Base-by-base conservation (phyloP, 2,888 invertebrate genomes). In the Drosophila kokeensis region DNA sequence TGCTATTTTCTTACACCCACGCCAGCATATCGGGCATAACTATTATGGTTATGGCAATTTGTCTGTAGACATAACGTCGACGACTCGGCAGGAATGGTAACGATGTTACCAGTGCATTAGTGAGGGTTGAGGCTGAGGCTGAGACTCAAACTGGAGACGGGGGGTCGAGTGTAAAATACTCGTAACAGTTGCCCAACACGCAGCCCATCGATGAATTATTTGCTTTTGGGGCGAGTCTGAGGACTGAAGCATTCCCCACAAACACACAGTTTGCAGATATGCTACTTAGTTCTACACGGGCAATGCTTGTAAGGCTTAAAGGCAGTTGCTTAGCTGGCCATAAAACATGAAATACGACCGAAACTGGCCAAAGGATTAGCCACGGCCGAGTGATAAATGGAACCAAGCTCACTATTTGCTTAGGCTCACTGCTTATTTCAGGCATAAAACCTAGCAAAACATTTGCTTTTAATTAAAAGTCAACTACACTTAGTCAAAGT, bases 21-120 rank as follows among this genome's bases (percentile, higher is more conserved):
- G 55, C 38, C 50, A 45, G 45, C 45, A 18, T 40, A 32, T 29
- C 67, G 29, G 64, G 53, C 61, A 79, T 81, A 85, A 84, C 88
- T 85, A 81, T 88, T 86, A 91, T 89, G 88, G 82, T 89, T 90
- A 90, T 90, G 88, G 90, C 90, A 91, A 90, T 90, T 90, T 90
- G 90, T 91, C 90, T 86, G 90, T 88, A 86, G 90, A 91, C 85
- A 86, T 78, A 81, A 88, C 76, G 81, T 74, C 80, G 79, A 65
- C 82, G 72, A 67, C 57, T 57, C 50, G 70, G 40, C 69, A 62
- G 53, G 32, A 29, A 54, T 62, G 63, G 53, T 61, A 71, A 69
- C 66, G 61, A 67, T 64, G 65, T 61, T 53, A 55, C 50, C 80
- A 77, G 59, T 77, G 59, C 80, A 77, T 79, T 79, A 79, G 10